A percentile compares a stretch with the other conserved stretches of the same genome.
These are phyloP conservation scores for Loxodonta africana DNA, from an alignment of 2,113 vertebrate species.

Conservation along the genomic window DNA sequence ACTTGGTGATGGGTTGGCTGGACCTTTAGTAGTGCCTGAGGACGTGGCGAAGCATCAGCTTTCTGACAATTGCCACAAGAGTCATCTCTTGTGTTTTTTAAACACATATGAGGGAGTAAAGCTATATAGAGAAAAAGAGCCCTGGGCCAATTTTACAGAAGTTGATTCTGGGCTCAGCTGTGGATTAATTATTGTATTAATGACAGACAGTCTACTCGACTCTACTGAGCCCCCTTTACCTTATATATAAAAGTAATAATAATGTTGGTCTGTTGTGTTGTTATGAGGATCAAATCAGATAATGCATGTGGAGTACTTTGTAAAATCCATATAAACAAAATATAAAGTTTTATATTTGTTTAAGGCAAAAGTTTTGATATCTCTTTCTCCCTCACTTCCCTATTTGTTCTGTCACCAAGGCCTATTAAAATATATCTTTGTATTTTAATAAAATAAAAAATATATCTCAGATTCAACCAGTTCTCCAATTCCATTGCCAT, in stretches of 20 bases:
- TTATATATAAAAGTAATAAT: neutral
- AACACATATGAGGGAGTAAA: neutral
- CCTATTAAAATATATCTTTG: neutral
- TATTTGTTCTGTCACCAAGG: neutral
- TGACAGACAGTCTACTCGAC: neutral
- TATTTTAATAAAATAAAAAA: neutral
- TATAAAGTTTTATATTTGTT: neutral
- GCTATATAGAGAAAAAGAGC: neutral
- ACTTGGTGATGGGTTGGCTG: neutral
- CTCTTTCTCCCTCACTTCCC: neutral
- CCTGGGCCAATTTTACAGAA: neutral
- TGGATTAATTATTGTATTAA: neutral
- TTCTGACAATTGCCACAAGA: neutral
- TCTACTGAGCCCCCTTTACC: neutral
- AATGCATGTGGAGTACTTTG: neutral
- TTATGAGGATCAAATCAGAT: neutral
- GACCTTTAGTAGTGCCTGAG: neutral
- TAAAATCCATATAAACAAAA: conserved; percentile 4
- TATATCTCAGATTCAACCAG: too few relatives aligned
- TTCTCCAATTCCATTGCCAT: neutral
- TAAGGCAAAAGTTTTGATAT: neutral
- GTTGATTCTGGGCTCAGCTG: neutral
- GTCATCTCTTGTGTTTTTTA: neutral
- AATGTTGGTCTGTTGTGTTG: neutral
- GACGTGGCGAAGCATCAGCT: neutral